These are phyloP conservation scores for Drosophila insularis DNA, from an alignment of 1,140 invertebrate genomes.

Conservation along the genomic window DNA sequence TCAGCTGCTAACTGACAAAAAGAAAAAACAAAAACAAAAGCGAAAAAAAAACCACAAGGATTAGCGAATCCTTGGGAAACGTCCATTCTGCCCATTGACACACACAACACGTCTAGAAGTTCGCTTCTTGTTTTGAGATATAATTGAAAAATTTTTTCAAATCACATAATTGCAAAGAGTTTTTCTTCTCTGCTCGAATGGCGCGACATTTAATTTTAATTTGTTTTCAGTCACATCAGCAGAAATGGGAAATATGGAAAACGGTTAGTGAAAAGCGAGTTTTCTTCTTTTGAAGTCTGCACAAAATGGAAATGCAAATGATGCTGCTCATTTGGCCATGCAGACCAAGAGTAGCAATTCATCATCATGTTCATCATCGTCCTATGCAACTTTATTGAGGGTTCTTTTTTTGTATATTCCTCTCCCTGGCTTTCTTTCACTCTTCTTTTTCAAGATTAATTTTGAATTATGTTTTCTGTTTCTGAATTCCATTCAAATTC, in stretches of 20 bases:
- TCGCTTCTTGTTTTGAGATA: not conserved
- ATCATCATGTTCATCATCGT: not conserved
- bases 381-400: not conserved
- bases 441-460: constrained; percentile 10
- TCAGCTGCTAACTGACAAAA: constrained; percentile 18
- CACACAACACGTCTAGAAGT: not conserved
- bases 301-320: constrained; percentile 2
- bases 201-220: constrained; percentile 10
- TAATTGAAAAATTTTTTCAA: constrained; percentile 4
- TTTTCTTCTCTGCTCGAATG: not conserved
- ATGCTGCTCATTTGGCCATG: constrained; percentile 6
- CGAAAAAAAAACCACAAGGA: not conserved
- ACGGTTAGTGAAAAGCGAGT: constrained; percentile 3
- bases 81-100: not conserved
- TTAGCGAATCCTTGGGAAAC: constrained; percentile 20
- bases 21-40: not conserved
- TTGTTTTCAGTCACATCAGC: constrained; percentile 1
- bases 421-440: not conserved
- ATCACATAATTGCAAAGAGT: constrained; percentile 16
- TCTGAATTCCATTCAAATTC: constrained; percentile 6
- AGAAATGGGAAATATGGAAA: not conserved
- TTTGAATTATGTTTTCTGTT: constrained; percentile 10
- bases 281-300: constrained; percentile 2
- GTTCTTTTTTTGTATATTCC: not conserved
- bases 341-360: not conserved